phyloP scores from a whole-genome alignment of 2,113 vertebrate genomes.

The Oreochromis aureus region DNA sequence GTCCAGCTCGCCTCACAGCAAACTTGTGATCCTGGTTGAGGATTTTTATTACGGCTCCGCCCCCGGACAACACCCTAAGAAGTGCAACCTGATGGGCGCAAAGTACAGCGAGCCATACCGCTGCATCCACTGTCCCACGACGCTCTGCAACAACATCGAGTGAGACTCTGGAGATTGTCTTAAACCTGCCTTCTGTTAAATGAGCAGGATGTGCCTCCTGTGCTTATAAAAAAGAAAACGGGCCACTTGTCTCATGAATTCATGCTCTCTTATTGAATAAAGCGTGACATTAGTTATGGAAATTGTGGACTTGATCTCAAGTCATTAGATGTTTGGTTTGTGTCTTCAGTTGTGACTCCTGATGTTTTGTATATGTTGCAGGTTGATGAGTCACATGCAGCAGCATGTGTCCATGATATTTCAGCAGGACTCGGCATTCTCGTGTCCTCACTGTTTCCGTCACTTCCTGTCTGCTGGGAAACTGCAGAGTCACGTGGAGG shows the following conservation, averaged over 20 bases:
- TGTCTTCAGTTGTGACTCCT: background rate
- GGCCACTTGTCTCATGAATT: background rate
- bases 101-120: background rate
- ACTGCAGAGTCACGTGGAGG: slow-evolving; percentile 87
- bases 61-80: accelerated
- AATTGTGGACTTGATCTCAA: background rate
- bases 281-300: accelerated
- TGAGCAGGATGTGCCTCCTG: background rate
- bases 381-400: slow-evolving; percentile 92
- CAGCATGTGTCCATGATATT: slow-evolving; percentile 78
- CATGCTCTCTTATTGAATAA: background rate
- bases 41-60: slow-evolving; percentile 58
- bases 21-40: slow-evolving; percentile 57
- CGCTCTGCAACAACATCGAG: slow-evolving; percentile 36
- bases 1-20: background rate
- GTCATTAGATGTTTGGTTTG: background rate
- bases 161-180: background rate
- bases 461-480: slow-evolving; percentile 79
- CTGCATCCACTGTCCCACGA: slow-evolving; percentile 28
- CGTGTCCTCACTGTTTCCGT: slow-evolving; percentile 86
- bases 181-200: background rate
- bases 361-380: slow-evolving; percentile 27
- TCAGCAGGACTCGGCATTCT: slow-evolving; percentile 70
- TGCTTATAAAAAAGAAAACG: background rate
- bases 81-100: accelerated